A percentile compares a stretch with the other conserved stretches of the same genome.
Conservation (phyloP, 2,797 vertebrate genomes). For the Xerus rutilus region DNA sequence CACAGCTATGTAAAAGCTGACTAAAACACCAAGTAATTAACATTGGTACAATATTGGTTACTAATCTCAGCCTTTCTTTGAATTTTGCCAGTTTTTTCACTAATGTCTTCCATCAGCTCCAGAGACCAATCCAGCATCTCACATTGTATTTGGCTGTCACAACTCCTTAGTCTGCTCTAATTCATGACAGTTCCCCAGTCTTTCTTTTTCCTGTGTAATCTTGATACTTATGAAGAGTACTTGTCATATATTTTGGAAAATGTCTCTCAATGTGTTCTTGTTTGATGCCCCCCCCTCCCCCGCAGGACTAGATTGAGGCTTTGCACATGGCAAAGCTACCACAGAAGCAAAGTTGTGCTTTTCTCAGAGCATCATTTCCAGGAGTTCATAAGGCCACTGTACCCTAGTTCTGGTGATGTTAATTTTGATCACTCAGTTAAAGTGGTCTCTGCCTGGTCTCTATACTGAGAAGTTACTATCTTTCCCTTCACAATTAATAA, state of each 20-base stretch:
- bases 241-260: conserved; percentile 21
- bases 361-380: background rate
- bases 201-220: conserved; percentile 12
- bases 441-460: background rate
- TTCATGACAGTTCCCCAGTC: background rate
- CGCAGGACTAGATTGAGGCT: background rate
- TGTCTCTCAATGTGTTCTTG: background rate
- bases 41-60: background rate
- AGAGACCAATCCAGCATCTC: background rate
- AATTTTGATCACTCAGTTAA: background rate
- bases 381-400: background rate
- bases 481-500: conserved; percentile 61
- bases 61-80: background rate
- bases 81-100: conserved; percentile 44
- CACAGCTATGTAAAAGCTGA: too few relatives aligned
- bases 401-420: background rate
- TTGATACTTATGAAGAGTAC: conserved; percentile 32
- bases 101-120: background rate
- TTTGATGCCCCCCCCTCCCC: background rate
- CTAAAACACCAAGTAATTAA: conserved; percentile 1
- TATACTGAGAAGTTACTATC: conserved; percentile 21
- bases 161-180: background rate
- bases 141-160: background rate
- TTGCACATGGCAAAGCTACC: background rate
- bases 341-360: background rate